phyloP scores from a whole-genome alignment of 2,888 invertebrate genomes.

The Lordiphosa fenestrarum region DNA sequence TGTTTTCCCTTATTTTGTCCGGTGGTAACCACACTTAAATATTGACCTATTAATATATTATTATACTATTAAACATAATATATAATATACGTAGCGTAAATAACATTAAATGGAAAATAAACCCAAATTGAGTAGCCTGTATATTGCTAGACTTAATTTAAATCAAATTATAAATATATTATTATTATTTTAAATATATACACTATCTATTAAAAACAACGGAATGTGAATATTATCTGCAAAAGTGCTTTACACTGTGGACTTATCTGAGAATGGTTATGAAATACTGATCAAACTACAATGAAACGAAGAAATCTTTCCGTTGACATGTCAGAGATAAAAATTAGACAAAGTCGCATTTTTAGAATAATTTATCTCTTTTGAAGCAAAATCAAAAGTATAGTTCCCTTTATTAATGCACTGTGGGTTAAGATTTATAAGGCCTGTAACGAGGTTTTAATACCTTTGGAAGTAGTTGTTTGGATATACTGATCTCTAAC shows the following conservation, averaged over 20 bases:
- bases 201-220: constrained; percentile 38
- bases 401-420: too few relatives aligned
- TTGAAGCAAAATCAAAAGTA: too few relatives aligned
- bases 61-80: constrained; percentile 16
- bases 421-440: too few relatives aligned
- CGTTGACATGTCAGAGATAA: too few relatives aligned
- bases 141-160: constrained; percentile 69
- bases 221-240: not conserved
- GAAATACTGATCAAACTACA: too few relatives aligned
- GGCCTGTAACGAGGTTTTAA: too few relatives aligned
- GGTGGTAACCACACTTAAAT: constrained; percentile 44
- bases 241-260: too few relatives aligned
- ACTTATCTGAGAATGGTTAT: not conserved
- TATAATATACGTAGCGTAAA: constrained; percentile 49
- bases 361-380: too few relatives aligned
- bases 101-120: constrained; percentile 32
- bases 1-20: constrained; percentile 1
- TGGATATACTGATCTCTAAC: too few relatives aligned
- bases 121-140: constrained; percentile 55
- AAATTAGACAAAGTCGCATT: too few relatives aligned
- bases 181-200: constrained; percentile 70
- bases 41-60: constrained; percentile 36
- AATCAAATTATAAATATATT: constrained; percentile 59
- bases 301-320: too few relatives aligned
- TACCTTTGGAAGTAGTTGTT: too few relatives aligned